A percentile compares a stretch with the other conserved stretches of the same genome.
These are phyloP conservation scores for Oceanodroma leucorhoa DNA, from an alignment of 2,797 vertebrate species.

Conservation along the genomic window DNA sequence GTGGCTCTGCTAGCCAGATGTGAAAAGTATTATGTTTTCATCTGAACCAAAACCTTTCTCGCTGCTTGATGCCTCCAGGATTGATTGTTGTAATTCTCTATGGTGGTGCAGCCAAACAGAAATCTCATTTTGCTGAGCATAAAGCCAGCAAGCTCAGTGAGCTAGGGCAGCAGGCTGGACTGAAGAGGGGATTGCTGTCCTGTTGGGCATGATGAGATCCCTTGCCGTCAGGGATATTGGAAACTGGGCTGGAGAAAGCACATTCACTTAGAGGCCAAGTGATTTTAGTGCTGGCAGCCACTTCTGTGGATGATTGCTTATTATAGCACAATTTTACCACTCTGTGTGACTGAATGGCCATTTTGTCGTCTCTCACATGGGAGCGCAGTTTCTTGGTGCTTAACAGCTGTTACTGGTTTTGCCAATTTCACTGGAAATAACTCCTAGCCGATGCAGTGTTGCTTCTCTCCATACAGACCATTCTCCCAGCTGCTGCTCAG, in stretches of 20 bases:
- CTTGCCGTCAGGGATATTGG: not conserved
- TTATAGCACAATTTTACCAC: not conserved
- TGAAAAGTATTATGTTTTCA: not conserved
- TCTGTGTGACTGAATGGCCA: not conserved
- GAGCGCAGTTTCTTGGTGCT: not conserved
- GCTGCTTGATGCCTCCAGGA: not conserved
- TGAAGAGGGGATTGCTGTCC: not conserved
- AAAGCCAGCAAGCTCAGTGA: not conserved
- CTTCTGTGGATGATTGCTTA: not conserved
- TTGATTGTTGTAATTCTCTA: not conserved
- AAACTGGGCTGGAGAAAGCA: not conserved
- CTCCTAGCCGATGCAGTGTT: not conserved
- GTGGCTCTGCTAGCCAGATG: not conserved
- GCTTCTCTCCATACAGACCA: constrained; percentile 82
- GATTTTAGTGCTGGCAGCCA: not conserved
- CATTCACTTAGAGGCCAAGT: not conserved
- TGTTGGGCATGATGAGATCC: not conserved
- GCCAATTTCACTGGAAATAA: not conserved
- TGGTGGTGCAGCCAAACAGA: constrained; percentile 1
- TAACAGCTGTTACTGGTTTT: not conserved
- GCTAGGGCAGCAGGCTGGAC: not conserved
- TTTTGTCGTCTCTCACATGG: not conserved
- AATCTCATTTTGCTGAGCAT: not conserved
- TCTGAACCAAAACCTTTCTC: not conserved
- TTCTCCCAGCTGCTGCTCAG: constrained; percentile 96